Evolutionary conservation across 2,113 vertebrate species (phyloP), one percentile per base, ranked within the genome.

Genomic region (Nesogale talazaci): DNA sequence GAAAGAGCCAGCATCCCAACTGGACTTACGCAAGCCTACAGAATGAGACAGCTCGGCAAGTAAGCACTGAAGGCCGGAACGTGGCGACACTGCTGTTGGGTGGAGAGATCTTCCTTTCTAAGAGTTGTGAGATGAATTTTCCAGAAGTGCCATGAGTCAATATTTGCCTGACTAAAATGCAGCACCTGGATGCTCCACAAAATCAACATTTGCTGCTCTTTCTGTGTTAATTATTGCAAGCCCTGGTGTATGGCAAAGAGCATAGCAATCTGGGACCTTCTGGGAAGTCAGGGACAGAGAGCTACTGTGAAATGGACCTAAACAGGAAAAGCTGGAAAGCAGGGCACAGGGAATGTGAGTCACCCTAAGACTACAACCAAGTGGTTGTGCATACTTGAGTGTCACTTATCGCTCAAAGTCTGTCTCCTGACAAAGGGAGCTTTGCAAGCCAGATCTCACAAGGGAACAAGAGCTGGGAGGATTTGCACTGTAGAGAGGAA

Each of bases 141-240:
- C 75, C 3, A 0, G 16, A 65, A 91, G 29, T 77, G n/a, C 63
- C 86, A 72, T 2, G 19, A 80, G 46, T 89, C 70, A 88, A 63
- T 90, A 90, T 86, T 95, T 93, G 42, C 63, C 65, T 92, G 70
- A 70, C n/a, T 92, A 90, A 46, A 93, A 88, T 23, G 56, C 3
- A 11, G 34, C 36, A 90, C 70, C 23, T 89, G 17, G 7, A 46
- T 20, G 34, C 78, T 95, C 61, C 23, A 83, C 72, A 86, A 86
- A 96, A 86, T 67, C 15, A 8, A 3, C 40, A 74, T 63, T 82
- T 88, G 86, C 72, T 23, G 22, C 34, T 79, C 31, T 79, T 93
- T 86, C 15, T 9, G 19, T 82, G 38, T 81, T 79, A 80, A 65
- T 34, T 19, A 10, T 74, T 90, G 79, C 88, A 89, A 80, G 88